Conservation (phyloP, 2,797 vertebrate species). For the Monodelphis domestica region DNA sequence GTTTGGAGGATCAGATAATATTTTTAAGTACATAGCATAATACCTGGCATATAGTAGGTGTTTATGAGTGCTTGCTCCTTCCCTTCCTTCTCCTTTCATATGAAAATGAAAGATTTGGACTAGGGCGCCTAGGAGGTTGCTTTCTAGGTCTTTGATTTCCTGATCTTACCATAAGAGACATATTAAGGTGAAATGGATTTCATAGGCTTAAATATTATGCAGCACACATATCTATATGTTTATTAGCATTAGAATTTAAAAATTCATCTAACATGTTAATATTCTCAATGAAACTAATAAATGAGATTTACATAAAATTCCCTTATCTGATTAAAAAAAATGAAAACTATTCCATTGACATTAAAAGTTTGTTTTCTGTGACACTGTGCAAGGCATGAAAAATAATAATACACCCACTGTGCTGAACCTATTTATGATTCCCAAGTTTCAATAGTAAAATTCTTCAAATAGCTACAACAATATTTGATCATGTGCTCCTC, state of each 20-base stretch:
- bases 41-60: no score
- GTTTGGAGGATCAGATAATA: no score
- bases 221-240: background rate
- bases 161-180: no score
- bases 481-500: no score
- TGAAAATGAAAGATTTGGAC: no score
- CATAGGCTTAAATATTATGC: background rate
- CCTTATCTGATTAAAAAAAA: fast-evolving
- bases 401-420: fast-evolving
- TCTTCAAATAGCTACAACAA: background rate
- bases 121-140: no score
- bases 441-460: no score
- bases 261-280: background rate
- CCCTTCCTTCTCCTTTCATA: no score
- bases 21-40: no score
- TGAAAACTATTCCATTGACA: fast-evolving
- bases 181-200: no score
- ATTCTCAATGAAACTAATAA: background rate
- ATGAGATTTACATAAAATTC: background rate
- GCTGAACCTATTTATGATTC: background rate
- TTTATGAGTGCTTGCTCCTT: no score
- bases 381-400: background rate
- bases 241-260: background rate
- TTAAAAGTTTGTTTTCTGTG: background rate
- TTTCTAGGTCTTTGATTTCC: no score